phyloP scores from a whole-genome alignment of 2,888 invertebrate species.

The Anaspis maculata region DNA sequence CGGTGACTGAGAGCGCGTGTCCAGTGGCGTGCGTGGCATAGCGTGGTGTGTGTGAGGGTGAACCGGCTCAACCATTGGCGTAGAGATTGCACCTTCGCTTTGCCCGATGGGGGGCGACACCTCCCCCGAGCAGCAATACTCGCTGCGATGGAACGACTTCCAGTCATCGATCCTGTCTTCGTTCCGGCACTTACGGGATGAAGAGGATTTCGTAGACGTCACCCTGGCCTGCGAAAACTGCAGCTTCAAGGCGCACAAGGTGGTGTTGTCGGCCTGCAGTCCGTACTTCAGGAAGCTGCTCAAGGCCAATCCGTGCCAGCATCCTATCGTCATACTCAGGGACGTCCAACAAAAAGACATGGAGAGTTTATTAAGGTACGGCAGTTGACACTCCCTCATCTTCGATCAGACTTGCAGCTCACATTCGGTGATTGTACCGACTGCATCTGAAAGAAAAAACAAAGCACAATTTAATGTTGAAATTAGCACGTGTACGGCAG shows the following conservation, averaged over 20 bases:
- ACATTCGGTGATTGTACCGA: too few relatives aligned
- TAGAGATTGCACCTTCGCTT: constrained; percentile 42
- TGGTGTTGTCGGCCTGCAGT: constrained; percentile 86
- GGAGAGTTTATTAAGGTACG: constrained; percentile 72
- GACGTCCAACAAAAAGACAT: constrained; percentile 81
- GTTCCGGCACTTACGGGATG: constrained; percentile 79
- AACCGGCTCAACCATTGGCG: constrained; percentile 41
- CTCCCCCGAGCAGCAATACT: constrained; percentile 75
- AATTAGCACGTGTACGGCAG: too few relatives aligned
- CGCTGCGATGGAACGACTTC: constrained; percentile 91
- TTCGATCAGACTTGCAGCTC: too few relatives aligned
- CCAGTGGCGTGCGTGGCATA: too few relatives aligned
- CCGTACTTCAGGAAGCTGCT: constrained; percentile 82
- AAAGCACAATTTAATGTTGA: too few relatives aligned
- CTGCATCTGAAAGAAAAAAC: too few relatives aligned
- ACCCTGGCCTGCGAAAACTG: constrained; percentile 86
- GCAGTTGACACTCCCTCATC: constrained; percentile 1
- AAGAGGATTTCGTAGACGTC: constrained; percentile 90
- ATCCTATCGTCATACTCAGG: constrained; percentile 80
- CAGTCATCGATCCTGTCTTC: constrained; percentile 85
- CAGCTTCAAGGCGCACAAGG: constrained; percentile 85
- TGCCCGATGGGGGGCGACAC: constrained; percentile 53
- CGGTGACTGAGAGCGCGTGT: too few relatives aligned
- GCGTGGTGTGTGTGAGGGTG: too few relatives aligned
- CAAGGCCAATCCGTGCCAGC: constrained; percentile 85